phyloP scores from a whole-genome alignment of 2,797 vertebrate genomes.

The Hoplostethus mediterraneus region DNA sequence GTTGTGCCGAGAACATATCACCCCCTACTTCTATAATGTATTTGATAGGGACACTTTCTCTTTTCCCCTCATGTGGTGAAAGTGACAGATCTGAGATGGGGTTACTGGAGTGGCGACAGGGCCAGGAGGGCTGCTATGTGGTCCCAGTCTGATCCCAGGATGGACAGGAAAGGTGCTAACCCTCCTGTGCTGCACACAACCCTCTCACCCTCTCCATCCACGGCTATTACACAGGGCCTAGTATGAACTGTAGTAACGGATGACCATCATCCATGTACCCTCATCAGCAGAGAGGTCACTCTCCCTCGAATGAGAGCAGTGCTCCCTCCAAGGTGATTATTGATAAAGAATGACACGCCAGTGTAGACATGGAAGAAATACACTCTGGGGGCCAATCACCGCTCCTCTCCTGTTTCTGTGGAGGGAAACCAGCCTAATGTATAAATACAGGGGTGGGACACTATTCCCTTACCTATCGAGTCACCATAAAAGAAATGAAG shows the following conservation, averaged over 20 bases:
- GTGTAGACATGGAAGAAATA: conserved; percentile 70
- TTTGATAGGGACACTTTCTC: conserved; percentile 7
- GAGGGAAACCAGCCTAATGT: conserved; percentile 72
- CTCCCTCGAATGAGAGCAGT: conserved; percentile 58
- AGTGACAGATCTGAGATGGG: conserved; percentile 36
- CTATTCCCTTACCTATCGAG: conserved; percentile 76
- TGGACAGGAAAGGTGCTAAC: conserved; percentile 20
- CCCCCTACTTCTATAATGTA: conserved; percentile 1
- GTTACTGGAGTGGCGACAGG: conserved; percentile 32
- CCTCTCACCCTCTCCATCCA: conserved; percentile 35
- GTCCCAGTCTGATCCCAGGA: conserved; percentile 15
- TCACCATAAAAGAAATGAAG: conserved; percentile 81
- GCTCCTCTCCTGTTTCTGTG: conserved; percentile 63
- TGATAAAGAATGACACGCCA: conserved; percentile 81
- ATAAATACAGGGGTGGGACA: conserved; percentile 78
- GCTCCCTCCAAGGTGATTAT: conserved; percentile 81
- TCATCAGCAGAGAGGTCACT: conserved; percentile 81
- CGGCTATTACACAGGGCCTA: conserved; percentile 51
- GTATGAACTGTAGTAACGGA: conserved; percentile 68
- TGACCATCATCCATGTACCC: conserved; percentile 61
- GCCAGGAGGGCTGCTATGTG: conserved; percentile 16
- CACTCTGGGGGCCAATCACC: conserved; percentile 71
- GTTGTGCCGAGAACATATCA: conserved; percentile 1
- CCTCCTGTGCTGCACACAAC: not conserved
- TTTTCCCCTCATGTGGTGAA: conserved; percentile 25